Conservation (phyloP, 2,888 invertebrate genomes). For the Heliconius aoede region DNA sequence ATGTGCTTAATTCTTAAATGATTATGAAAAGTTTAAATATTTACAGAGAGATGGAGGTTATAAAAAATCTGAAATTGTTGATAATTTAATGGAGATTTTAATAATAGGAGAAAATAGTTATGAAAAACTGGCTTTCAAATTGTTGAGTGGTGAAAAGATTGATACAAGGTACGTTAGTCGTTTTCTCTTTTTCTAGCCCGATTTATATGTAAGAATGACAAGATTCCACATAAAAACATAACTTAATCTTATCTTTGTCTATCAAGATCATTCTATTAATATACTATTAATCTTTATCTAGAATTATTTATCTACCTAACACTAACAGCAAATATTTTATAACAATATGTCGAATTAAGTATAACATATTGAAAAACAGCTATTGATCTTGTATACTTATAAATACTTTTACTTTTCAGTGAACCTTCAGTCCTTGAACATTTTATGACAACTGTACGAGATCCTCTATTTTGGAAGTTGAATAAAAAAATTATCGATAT, state of each 20-base stretch:
- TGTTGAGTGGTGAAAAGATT: constrained; percentile 57
- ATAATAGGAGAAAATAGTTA: constrained; percentile 70
- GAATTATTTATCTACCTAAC: no score
- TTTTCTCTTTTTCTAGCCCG: constrained; percentile 43
- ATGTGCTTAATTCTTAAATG: background rate
- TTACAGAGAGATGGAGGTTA: constrained; percentile 70
- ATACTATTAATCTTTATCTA: no score
- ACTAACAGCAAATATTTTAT: background rate
- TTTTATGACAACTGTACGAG: constrained; percentile 86
- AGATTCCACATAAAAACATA: no score
- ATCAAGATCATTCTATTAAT: no score
- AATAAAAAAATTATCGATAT: constrained; percentile 84
- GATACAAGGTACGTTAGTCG: constrained; percentile 54
- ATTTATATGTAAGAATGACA: background rate
- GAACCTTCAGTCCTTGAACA: constrained; percentile 67
- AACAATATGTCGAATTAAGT: background rate
- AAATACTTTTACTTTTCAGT: constrained; percentile 58
- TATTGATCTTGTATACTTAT: background rate
- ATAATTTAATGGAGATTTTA: constrained; percentile 72
- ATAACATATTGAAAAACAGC: background rate
- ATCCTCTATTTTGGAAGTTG: constrained; percentile 88
- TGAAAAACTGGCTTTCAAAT: constrained; percentile 62
- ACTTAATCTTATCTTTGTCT: no score
- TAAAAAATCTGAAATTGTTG: constrained; percentile 72
- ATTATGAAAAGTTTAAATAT: constrained; percentile 51